Evolutionary conservation across 2,888 invertebrate genomes (phyloP), one percentile per base, ranked within the genome.

Genomic region (Cosmia pyralina): DNA sequence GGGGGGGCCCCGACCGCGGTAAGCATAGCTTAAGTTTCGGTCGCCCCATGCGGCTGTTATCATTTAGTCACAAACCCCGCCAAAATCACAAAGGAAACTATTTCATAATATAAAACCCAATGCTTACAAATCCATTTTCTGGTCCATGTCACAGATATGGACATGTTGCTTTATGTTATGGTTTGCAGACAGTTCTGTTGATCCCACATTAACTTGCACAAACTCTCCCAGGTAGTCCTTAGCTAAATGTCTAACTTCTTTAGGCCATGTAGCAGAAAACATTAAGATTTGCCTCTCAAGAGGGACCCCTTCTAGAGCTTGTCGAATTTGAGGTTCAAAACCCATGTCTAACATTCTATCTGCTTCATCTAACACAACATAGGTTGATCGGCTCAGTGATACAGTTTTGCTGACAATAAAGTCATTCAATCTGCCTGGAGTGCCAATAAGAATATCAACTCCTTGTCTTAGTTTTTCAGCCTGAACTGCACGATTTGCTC

Each of bases 231-330:
- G 96, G 92, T 99, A 99, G 90, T 99, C 99, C 87, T 98, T 97
- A 8, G 99, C 99, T 80, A 99, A 95, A 85, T 97, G 97, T 84
- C 98, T 97, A 1, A 99, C 99, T 96, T 99, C 99, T 89, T 98
- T 98, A 0, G 99, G 99, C 99, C 99, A 99, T 0, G 99, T 99
- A 0, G 99, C 99, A 78, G 99, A 99, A 98, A 99, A 99, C 99
- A 99, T 99, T 59, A 99, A 96, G 38, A 98, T 99, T 93, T 99
- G 99, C 86, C 99, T 97, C 90, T 99, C 99, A 13, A 98, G 98
- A 82, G 99, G 97, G 70, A 99, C 98, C 90, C 98, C 98, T 92
- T 98, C 98, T 72, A 99, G 96, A 85, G 99, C 98, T 94, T 98
- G 98, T 44, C 99, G 96, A 84, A 99, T 99, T 93, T 99, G 99